Base-by-base conservation (phyloP, 2,888 invertebrate genomes). In the Cryptus viduatorius region DNA sequence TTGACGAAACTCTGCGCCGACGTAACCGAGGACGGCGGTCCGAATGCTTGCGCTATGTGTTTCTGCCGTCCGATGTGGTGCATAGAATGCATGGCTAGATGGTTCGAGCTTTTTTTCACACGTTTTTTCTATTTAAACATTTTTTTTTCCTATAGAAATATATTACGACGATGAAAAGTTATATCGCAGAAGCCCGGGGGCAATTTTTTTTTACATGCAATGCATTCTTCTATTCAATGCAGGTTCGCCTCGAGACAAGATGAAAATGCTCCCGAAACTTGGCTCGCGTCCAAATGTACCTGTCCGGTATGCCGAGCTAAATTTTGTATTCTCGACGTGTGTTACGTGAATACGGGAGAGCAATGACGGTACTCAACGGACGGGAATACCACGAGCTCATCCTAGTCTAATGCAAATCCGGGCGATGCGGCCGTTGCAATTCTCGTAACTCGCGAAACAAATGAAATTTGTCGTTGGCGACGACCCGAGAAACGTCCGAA, bases 31-130 rank as follows among this genome's bases (percentile, higher is more conserved):
- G 94, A 94, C 16, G 91, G 91, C 48, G 91, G 92, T 82, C 91
- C 88, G 3, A 86, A 90, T 24, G 93, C 91, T 81, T 96, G 96
- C 90, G 92, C 91, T 16, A 94, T 93, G 73, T 97, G 97, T 91
- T 96, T 96, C 91, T 97, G 97, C 92, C 96, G 97, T 75, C 98
- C 98, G 31, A 96, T 98, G 96, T 98, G 98, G 98, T 98, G 98
- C 94, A 94, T 96, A 29, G 96, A 96, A 87, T 98, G 98, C 93
- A 95, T 98, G 95, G 97, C 96, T 0, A 96, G 96, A 90, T 98
- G 98, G 98, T 94, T 86, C 89, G 89, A 89, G 79, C 56, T 75
- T 59, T 77, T 53, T 5, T 37, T n/a, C 10, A 37, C 37, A 37
- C 37, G 0, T 37, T 37, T 7, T 29, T 61, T 73, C 24, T 24